Conservation (phyloP, 2,888 invertebrate genomes). For the Acleris literana region DNA sequence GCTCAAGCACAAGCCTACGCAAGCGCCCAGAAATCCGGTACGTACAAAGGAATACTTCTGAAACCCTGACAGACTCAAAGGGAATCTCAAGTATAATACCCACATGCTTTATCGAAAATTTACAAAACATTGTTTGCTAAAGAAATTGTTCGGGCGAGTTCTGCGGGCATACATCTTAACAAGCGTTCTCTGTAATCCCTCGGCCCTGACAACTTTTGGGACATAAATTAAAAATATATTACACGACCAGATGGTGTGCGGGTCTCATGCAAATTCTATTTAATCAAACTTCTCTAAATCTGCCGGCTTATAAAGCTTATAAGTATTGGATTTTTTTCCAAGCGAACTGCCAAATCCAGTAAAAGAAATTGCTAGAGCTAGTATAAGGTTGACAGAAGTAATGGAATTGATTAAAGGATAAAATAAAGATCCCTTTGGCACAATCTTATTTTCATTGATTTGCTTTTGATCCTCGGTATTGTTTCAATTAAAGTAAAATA, state of each 20-base stretch:
- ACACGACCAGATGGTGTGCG: conserved; percentile 67
- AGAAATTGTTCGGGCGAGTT: conserved; percentile 51
- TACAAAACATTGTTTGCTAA: conserved; percentile 44
- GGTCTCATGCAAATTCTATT: conserved; percentile 74
- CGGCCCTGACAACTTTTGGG: conserved; percentile 65
- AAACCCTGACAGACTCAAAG: conserved; percentile 24
- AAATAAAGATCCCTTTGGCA: conserved; percentile 9
- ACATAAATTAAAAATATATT: conserved; percentile 81
- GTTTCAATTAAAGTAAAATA: neutral
- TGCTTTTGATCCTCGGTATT: neutral
- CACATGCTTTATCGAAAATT: conserved; percentile 31
- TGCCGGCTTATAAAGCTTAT: conserved; percentile 41
- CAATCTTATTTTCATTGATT: neutral
- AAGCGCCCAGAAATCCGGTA: conserved; percentile 45
- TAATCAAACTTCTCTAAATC: conserved; percentile 65
- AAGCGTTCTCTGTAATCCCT: conserved; percentile 53
- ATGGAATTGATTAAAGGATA: conserved; percentile 4
- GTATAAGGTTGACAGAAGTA: conserved; percentile 10
- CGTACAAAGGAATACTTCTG: conserved; percentile 37
- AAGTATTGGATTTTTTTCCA: conserved; percentile 59
- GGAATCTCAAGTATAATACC: conserved; percentile 26
- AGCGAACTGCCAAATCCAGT: neutral
- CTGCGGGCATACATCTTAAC: conserved; percentile 59
- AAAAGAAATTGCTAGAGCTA: conserved; percentile 11
- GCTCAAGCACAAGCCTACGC: conserved; percentile 36